A percentile compares a stretch with the other conserved stretches of the same genome.
These are phyloP conservation scores for Pristis pectinata DNA, from an alignment of 2,797 vertebrate genomes.

Conservation along the genomic window DNA sequence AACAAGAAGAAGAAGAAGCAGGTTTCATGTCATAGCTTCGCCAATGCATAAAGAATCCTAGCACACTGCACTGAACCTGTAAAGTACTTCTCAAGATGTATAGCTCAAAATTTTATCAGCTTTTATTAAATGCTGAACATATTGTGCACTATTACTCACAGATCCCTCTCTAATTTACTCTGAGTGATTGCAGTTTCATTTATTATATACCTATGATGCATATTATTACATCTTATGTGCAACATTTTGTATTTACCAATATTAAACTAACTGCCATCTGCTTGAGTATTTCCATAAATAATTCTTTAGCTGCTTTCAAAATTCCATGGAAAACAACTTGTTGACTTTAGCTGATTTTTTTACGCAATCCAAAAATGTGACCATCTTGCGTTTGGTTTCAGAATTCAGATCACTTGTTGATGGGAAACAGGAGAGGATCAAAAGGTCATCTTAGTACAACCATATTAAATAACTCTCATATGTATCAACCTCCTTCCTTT, in stretches of 20 bases:
- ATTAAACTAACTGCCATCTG: background rate
- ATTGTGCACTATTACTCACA: background rate
- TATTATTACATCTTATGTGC: background rate
- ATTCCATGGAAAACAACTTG: background rate
- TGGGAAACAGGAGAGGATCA: background rate
- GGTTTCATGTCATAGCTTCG: background rate
- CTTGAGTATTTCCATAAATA: background rate
- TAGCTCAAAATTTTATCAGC: background rate
- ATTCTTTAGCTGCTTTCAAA: background rate
- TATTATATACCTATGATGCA: background rate
- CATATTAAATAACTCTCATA: background rate
- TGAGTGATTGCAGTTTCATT: background rate
- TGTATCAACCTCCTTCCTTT: background rate
- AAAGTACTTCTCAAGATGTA: background rate
- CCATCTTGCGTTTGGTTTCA: background rate
- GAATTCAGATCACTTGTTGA: background rate
- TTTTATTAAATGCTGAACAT: background rate
- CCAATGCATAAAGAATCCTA: background rate
- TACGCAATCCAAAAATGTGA: background rate
- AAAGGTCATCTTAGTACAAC: background rate
- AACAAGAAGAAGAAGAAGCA: background rate
- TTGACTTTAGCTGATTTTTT: background rate
- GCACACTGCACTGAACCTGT: background rate
- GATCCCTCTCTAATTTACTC: background rate
- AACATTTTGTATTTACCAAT: background rate